Conservation (phyloP, 2,113 vertebrate genomes). For the Setophaga kirtlandii region DNA sequence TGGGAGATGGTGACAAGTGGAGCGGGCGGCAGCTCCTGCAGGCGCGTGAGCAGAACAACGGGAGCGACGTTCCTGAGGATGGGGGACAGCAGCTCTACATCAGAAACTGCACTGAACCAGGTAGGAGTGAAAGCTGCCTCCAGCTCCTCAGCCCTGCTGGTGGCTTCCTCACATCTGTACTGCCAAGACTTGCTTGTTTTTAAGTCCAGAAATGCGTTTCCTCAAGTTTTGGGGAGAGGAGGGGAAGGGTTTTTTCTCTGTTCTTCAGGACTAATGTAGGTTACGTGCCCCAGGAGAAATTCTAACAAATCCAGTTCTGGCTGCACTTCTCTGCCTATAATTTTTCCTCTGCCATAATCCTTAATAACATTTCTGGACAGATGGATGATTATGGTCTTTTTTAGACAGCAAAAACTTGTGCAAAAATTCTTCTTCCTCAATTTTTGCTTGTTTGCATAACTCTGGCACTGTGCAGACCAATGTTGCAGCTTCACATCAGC, state of each 20-base stretch:
- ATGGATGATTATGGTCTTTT: neutral
- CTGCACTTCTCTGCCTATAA: neutral
- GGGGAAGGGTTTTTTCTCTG: neutral
- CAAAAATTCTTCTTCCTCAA: neutral
- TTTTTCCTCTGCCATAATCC: neutral
- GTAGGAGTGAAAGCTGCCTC: slow-evolving; percentile 65
- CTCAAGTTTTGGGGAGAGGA: neutral
- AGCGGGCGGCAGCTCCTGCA: slow-evolving; percentile 86
- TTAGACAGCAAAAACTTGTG: neutral
- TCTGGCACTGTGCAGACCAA: neutral
- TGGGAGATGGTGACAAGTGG: slow-evolving; percentile 73
- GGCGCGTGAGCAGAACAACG: slow-evolving; percentile 74
- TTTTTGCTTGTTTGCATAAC: neutral
- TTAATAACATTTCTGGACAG: slow-evolving; percentile 1
- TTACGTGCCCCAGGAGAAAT: neutral
- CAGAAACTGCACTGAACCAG: slow-evolving; percentile 96
- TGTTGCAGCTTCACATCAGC: neutral
- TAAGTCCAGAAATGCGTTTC: neutral
- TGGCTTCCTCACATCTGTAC: neutral
- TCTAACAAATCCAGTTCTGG: neutral
- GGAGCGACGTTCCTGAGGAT: slow-evolving; percentile 66
- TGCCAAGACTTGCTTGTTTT: neutral
- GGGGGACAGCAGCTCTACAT: neutral
- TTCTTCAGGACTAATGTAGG: neutral
- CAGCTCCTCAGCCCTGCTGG: neutral